Percentiles rank a stretch among this genome's conserved stretches.
Evolutionary conservation across 1,140 invertebrate genomes (phyloP).

Genomic region (Atopsyche davidsoni): DNA sequence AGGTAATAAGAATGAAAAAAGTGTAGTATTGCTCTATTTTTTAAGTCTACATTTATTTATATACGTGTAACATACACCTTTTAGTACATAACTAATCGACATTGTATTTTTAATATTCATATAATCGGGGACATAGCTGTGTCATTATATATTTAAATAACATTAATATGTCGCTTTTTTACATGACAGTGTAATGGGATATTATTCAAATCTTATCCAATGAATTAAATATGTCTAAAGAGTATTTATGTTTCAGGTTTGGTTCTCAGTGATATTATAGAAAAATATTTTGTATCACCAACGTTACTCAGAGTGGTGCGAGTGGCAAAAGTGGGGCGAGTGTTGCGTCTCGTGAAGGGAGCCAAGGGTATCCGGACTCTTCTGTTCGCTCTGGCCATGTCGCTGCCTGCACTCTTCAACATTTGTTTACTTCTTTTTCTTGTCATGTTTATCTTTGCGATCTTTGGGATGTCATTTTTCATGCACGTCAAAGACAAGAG

Average conservation of each 20-base stretch:
- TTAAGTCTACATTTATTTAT: too few species aligned
- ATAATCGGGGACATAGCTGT: too few species aligned
- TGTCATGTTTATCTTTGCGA: slow-evolving; percentile 99
- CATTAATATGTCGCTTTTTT: too few species aligned
- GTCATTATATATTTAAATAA: too few species aligned
- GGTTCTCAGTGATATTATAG: slow-evolving; percentile 91
- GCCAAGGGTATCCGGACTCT: slow-evolving; percentile 96
- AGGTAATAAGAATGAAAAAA: too few species aligned
- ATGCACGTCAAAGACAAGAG: slow-evolving; percentile 93
- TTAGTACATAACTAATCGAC: too few species aligned
- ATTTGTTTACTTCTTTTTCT: slow-evolving; percentile 96
- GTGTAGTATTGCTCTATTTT: too few species aligned
- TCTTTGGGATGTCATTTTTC: slow-evolving; percentile 99
- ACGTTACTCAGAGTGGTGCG: slow-evolving; percentile 94
- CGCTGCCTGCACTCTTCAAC: slow-evolving; percentile 95
- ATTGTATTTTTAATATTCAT: too few species aligned
- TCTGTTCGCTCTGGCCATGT: slow-evolving; percentile 96
- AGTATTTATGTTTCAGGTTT: slow-evolving; percentile 65
- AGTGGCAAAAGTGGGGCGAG: slow-evolving; percentile 95
- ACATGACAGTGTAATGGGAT: too few species aligned
- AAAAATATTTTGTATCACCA: slow-evolving; percentile 96
- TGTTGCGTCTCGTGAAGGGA: slow-evolving; percentile 93
- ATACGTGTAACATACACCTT: too few species aligned
- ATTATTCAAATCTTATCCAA: too few species aligned
- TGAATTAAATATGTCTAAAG: slow-evolving; percentile 7